Base-by-base conservation (phyloP, 2,888 invertebrate genomes). In the Oasisia sp. region DNA sequence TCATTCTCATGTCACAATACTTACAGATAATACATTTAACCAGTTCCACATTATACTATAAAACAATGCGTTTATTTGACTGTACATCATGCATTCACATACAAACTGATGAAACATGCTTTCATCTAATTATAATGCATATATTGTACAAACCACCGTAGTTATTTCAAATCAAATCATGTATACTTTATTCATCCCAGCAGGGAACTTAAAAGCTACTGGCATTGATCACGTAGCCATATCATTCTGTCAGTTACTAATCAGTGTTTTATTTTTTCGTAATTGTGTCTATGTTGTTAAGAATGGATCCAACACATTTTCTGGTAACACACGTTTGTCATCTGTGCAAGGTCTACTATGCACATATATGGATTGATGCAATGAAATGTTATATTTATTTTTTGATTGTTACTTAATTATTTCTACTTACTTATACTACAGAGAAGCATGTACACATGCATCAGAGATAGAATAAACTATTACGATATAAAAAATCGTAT, bases 141-240 rank as follows among this genome's bases (percentile, higher is more conserved):
- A 8, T 9, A 45, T 90, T 45, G 38, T 19, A 56, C 45, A n/a
- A 91, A 12, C 32, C 7, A 32, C 9, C 8, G 32, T 90, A 45
- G 32, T 92, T 32, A 12, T 90, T 92, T 27, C 89, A 32, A 92
- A 38, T 32, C 32, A 91, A 50, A n/a, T 32, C 45, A 14, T 2
- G 38, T 38, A 38, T 38, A 38, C 38, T 38, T 38, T 38, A 38
- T 38, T 38, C 38, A 38, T 38, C 44, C 50, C 44, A 89, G 50
- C 32, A 91, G 38, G 38, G 38, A 38, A 38, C 38, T 38, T 38
- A 38, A 38, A 38, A 38, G 38, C 38, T 4, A 38, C 38, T 4
- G 4, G 38, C 38, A 38, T 38, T 38, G 38, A 50, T 50, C 50
- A 5, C 9, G 50, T 14, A 74, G 32, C 44, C 50, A 91, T 56